phyloP scores from a whole-genome alignment of 2,888 invertebrate genomes.

The Apodemia zela region DNA sequence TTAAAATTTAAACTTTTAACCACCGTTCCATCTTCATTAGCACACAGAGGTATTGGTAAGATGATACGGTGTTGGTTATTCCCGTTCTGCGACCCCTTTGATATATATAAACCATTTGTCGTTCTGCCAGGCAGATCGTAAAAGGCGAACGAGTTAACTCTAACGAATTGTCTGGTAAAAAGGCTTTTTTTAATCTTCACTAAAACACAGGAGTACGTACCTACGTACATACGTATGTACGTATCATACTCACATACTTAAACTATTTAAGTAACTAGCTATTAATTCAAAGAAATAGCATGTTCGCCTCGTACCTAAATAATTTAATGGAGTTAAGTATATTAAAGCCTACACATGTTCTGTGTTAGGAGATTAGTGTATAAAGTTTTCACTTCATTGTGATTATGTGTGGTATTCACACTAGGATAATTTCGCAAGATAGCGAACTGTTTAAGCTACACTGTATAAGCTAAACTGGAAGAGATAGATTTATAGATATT shows the following conservation, averaged over 20 bases:
- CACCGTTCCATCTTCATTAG: not conserved
- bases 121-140: too few relatives aligned
- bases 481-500: not conserved
- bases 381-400: constrained; percentile 2
- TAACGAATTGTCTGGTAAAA: too few relatives aligned
- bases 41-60: too few relatives aligned
- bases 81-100: too few relatives aligned
- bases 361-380: not conserved
- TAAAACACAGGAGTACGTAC: too few relatives aligned
- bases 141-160: too few relatives aligned
- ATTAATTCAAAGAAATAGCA: not conserved
- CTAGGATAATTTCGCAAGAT: constrained; percentile 2
- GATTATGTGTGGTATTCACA: not conserved
- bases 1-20: not conserved
- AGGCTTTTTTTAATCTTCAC: too few relatives aligned
- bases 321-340: not conserved
- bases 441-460: constrained; percentile 9
- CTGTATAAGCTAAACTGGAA: not conserved
- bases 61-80: too few relatives aligned
- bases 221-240: too few relatives aligned
- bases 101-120: too few relatives aligned
- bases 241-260: too few relatives aligned
- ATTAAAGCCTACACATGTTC: not conserved
- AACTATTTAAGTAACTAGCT: too few relatives aligned
- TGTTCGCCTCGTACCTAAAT: not conserved